Percentiles rank a stretch among this genome's conserved stretches.
Conservation (phyloP, 2,888 invertebrate species). For the Drosophila emarginata region DNA sequence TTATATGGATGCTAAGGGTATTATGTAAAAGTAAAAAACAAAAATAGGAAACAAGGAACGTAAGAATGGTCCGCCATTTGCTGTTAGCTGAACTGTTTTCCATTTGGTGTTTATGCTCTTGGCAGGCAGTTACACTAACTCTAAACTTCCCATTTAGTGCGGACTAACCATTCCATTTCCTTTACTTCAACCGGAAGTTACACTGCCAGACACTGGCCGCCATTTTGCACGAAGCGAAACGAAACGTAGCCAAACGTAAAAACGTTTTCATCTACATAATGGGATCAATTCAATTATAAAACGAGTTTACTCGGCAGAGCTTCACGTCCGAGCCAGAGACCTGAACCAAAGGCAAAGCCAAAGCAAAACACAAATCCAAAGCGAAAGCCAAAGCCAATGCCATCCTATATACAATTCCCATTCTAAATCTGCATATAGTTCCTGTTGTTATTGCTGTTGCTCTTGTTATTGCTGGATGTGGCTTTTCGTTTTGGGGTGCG, state of each 20-base stretch:
- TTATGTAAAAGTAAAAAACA: slow-evolving; percentile 10
- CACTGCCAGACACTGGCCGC: slow-evolving; percentile 51
- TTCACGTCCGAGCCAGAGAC: slow-evolving; percentile 23
- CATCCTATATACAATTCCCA: slow-evolving; percentile 35
- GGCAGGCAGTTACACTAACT: slow-evolving; percentile 38
- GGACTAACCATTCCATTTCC: background rate
- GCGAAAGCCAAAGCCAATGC: slow-evolving; percentile 24
- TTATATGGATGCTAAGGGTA: background rate
- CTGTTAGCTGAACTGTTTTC: slow-evolving; percentile 43
- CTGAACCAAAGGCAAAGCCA: slow-evolving; percentile 31
- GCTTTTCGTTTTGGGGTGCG: slow-evolving; percentile 31
- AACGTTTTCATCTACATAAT: slow-evolving; percentile 73
- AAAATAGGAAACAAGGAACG: slow-evolving; percentile 22
- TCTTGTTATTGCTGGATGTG: slow-evolving; percentile 26
- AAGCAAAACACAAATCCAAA: slow-evolving; percentile 17
- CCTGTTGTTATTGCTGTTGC: slow-evolving; percentile 16
- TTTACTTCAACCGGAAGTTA: slow-evolving; percentile 53
- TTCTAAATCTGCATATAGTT: slow-evolving; percentile 54
- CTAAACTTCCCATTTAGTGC: slow-evolving; percentile 7
- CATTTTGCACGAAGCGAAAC: slow-evolving; percentile 54
- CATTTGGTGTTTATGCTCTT: slow-evolving; percentile 60
- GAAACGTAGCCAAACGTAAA: slow-evolving; percentile 57
- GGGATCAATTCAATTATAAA: slow-evolving; percentile 76
- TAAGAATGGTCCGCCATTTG: slow-evolving; percentile 21
- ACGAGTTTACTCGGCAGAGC: slow-evolving; percentile 53